Base-by-base conservation (phyloP, 2,113 vertebrate genomes). In the Dunckerocampus dactyliophorus region DNA sequence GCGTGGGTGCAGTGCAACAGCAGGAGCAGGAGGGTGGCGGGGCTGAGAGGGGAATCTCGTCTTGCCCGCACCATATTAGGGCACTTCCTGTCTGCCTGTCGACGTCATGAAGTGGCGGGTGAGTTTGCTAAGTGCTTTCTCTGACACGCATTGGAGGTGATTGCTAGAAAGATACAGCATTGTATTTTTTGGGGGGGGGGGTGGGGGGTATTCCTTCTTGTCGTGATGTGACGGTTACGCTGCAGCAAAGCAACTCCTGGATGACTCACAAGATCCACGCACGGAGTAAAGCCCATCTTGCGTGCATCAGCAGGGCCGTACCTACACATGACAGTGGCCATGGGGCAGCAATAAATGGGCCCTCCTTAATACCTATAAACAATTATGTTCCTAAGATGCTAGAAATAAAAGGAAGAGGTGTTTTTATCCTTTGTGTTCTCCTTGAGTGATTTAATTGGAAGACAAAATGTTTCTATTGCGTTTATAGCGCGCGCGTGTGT, bases 61-160 rank as follows among this genome's bases (percentile, higher is more conserved):
- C 43, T 57, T 48, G 28, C 13, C 13, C 58, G 67, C 37, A 37
- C 88, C 88, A 84, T 87, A 86, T 89, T 65, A 84, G 88, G 88
- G 64, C 60, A 69, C 68, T 85, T 88, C 86, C 86, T 58, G 39
- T n/a, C n/a, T 15, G 12, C 6, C 28, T 37, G 54, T n/a, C n/a
- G 55, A 45, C 55, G 34, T 20, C 37, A 31, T 59, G 31, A 66
- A 34, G 52, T 5, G 28, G 37, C 13, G 56, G 22, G 51, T 49
- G 47, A 49, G 47, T 11, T 11, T 45, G 24, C 5, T 28, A 3
- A 28, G 24, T 28, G 24, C 5, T 28, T 43, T 22, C 9, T 54
- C 50, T 54, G 31, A 8, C 7, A 34, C 31, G 31, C 4, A 34
- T 34, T 34, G 4, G 31, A 8, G 4, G 31, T 34, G 31, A 34